Percentiles rank a stretch among this genome's conserved stretches.
Evolutionary conservation across 2,797 vertebrate genomes (phyloP).

Genomic region (Notolepis coatsorum): DNA sequence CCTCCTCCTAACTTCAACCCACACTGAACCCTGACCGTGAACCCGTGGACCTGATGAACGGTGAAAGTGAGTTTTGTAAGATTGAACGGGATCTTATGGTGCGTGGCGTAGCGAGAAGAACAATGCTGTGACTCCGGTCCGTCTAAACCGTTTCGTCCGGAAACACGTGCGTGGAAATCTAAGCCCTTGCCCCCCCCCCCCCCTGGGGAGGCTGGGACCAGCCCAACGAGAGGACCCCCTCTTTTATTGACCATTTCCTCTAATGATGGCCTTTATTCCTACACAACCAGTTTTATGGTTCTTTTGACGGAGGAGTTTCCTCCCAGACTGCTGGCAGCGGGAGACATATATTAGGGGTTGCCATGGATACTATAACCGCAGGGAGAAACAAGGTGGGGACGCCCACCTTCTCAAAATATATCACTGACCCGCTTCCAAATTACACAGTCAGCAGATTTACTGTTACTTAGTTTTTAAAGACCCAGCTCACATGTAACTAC

Average conservation of each 20-base stretch:
- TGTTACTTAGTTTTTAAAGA: constrained; percentile 17
- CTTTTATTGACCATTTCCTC: constrained; percentile 13
- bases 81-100: constrained; percentile 20
- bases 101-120: background rate
- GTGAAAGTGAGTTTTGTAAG: constrained; percentile 6
- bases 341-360: background rate
- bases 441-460: constrained; percentile 16
- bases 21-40: constrained; percentile 20
- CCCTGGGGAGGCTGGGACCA: background rate
- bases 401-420: background rate
- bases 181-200: background rate
- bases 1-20: constrained; percentile 2
- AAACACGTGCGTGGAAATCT: background rate
- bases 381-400: background rate
- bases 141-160: background rate
- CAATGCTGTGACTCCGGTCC: background rate
- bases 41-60: constrained; percentile 23
- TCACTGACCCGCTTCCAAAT: constrained; percentile 12
- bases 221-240: background rate
- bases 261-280: constrained; percentile 17
- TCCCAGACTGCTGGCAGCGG: constrained; percentile 10
- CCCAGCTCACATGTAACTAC: constrained; percentile 24
- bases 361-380: constrained; percentile 11
- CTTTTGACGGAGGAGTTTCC: background rate
- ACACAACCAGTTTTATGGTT: constrained; percentile 27